Conservation (phyloP, 2,113 vertebrate genomes). For the Conger conger region DNA sequence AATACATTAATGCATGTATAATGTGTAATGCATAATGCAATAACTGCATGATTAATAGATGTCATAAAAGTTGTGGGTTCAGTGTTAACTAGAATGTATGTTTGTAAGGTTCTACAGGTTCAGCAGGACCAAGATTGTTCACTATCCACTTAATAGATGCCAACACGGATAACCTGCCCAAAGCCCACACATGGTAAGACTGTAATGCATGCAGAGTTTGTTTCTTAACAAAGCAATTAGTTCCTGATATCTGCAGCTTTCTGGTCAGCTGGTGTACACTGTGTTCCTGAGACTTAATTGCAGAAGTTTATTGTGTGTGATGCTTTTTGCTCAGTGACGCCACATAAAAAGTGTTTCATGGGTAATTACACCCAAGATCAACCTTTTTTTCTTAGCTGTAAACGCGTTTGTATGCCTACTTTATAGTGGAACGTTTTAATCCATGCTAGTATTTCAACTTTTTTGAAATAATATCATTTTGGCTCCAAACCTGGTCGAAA, state of each 20-base stretch:
- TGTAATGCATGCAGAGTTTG: not conserved
- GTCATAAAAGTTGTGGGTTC: slow-evolving; percentile 19
- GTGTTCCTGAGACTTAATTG: not conserved
- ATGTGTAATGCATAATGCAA: no score
- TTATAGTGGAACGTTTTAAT: no score
- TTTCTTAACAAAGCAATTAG: not conserved
- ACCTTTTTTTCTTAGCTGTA: no score
- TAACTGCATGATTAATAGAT: not conserved
- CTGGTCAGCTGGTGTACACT: not conserved
- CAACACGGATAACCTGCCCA: slow-evolving; percentile 96
- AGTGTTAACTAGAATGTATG: slow-evolving; percentile 93
- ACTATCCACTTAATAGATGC: slow-evolving; percentile 98
- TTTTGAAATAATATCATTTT: no score
- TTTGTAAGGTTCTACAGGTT: slow-evolving; percentile 99
- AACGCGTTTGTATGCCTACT: no score
- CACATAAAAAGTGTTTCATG: no score
- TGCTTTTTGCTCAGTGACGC: not conserved
- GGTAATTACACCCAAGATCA: no score
- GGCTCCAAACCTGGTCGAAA: no score
- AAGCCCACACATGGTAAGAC: slow-evolving; percentile 95
- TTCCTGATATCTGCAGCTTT: not conserved
- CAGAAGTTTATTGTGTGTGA: not conserved
- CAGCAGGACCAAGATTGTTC: slow-evolving; percentile 97
- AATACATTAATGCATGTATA: no score
- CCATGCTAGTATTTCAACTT: no score